Percentiles rank a stretch among this genome's conserved stretches.
Evolutionary conservation across 2,888 invertebrate genomes (phyloP).

Genomic region (Flabesymbios commensalis): DNA sequence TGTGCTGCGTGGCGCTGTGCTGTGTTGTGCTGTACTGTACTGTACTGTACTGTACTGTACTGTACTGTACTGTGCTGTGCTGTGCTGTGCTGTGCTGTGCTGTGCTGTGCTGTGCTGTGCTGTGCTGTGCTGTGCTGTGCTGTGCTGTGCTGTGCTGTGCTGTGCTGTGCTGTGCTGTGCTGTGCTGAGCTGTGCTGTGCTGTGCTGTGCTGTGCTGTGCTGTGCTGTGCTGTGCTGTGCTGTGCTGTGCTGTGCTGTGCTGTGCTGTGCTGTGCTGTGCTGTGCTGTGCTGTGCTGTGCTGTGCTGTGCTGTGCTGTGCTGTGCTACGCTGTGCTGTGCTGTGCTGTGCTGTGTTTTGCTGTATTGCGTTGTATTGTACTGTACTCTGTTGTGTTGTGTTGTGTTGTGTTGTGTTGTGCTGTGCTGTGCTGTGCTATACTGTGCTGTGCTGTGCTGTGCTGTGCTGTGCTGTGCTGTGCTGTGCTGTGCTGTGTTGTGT

Average conservation of each 20-base stretch:
- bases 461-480: not conserved
- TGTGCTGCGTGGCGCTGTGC: not conserved
- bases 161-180: not conserved
- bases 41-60: not conserved
- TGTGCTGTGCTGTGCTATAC: not conserved
- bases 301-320: not conserved
- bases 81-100: not conserved
- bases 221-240: not conserved
- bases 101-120: not conserved
- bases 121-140: not conserved
- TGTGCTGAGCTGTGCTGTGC: not conserved
- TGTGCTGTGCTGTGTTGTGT: not conserved
- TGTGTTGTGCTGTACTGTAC: not conserved
- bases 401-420: not conserved
- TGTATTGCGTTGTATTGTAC: not conserved
- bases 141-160: not conserved
- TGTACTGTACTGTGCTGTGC: not conserved
- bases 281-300: not conserved
- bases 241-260: not conserved
- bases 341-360: not conserved
- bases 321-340: not conserved
- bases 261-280: not conserved
- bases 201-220: not conserved
- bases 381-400: not conserved
- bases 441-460: not conserved